These are phyloP conservation scores for Dynastes grantii DNA, from an alignment of 2,888 invertebrate species.

Conservation along the genomic window DNA sequence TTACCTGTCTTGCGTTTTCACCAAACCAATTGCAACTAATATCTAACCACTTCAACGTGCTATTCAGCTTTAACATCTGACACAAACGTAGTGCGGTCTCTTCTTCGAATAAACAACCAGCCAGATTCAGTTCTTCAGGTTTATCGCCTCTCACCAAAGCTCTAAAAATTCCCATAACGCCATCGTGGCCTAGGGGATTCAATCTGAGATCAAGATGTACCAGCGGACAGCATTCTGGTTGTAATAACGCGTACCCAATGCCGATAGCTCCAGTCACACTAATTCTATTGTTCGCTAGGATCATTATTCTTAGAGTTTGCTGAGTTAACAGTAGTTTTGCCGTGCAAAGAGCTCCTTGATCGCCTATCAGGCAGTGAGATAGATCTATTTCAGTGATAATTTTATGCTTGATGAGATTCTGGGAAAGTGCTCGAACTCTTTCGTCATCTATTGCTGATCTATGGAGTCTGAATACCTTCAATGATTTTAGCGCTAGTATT, in stretches of 20 bases:
- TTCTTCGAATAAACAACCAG: conserved; percentile 74
- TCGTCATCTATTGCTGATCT: conserved; percentile 76
- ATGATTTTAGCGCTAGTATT: conserved; percentile 66
- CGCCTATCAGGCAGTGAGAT: conserved; percentile 78
- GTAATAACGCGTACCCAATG: conserved; percentile 65
- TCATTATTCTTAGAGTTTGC: conserved; percentile 71
- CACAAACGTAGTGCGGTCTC: conserved; percentile 73
- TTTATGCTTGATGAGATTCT: conserved; percentile 72
- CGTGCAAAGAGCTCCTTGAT: conserved; percentile 77
- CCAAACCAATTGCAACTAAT: conserved; percentile 76
- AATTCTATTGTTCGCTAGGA: conserved; percentile 57
- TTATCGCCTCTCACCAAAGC: conserved; percentile 74
- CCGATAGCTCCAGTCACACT: conserved; percentile 63
- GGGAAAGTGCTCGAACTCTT: conserved; percentile 75
- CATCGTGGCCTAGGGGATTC: conserved; percentile 76
- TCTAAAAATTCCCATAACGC: conserved; percentile 75
- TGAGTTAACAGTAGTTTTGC: conserved; percentile 75
- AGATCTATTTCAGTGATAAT: conserved; percentile 75
- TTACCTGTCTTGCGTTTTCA: conserved; percentile 72
- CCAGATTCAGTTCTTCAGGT: conserved; percentile 74
- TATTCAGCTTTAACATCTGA: conserved; percentile 73
- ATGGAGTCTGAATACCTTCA: conserved; percentile 75
- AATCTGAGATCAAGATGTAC: conserved; percentile 73
- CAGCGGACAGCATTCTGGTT: conserved; percentile 63
- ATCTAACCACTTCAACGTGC: conserved; percentile 73